Base-by-base conservation (phyloP, 1,140 invertebrate species). In the Drosophila albomicans region DNA sequence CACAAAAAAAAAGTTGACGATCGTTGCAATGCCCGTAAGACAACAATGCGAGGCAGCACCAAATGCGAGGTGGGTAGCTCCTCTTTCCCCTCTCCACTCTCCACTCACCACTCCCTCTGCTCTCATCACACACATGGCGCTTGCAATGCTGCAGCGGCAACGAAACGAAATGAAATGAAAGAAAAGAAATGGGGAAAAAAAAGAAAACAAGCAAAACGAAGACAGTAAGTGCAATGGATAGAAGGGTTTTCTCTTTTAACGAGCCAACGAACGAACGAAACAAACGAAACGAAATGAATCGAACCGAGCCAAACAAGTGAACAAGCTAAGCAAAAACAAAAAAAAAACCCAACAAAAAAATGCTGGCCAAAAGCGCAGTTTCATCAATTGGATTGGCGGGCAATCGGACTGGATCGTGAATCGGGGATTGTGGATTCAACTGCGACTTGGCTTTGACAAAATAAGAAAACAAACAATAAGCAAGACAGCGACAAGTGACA, bases 241-340 rank as follows among this genome's bases (percentile, higher is more conserved):
- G 61, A 86, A 86, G 82, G 82, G 82, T 87, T 86, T 86, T 87
- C 79, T 87, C 75, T 86, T 86, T 86, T 85, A 65, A 78, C 74
- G 57, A 81, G 56, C 66, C 63, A 72, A 30, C 73, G 25, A 51
- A 62, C 68, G 49, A 52, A 32, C 58, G 11, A 13, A 43, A 7
- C 41, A 13, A 13, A n/a, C 41, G 11, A 43, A 43, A 43, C 41
- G 41, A 43, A 3, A 11, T 8, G 7, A 38, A 38, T 2, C 7
- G 8, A 10, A 38, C 35, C 7, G 10, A 58, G 52, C 13, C 51
- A 45, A 72, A 15, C 46, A 65, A 64, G 20, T 25, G 20, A 25
- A 25, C 20, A 25, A 25, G 20, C 20, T 25, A 25, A 25, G 20
- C 20, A 25, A 25, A 25, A 20, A 20, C 3, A 3, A 3, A 20